phyloP scores from a whole-genome alignment of 2,113 vertebrate species.

The Columbina picui region DNA sequence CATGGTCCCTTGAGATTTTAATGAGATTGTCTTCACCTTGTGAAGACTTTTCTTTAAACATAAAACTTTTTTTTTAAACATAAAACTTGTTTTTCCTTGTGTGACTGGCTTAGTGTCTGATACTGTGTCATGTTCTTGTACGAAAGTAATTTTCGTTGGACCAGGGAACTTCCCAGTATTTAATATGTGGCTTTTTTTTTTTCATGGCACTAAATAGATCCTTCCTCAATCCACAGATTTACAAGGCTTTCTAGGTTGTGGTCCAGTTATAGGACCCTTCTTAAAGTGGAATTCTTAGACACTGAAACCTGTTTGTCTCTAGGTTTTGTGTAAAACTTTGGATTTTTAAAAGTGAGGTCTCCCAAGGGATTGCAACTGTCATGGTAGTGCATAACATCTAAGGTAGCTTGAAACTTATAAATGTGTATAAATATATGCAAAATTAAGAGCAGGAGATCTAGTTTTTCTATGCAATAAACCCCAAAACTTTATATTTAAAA shows the following conservation, averaged over 20 bases:
- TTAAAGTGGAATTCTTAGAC: background rate
- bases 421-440: background rate
- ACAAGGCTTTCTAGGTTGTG: background rate
- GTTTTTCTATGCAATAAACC: background rate
- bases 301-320: background rate
- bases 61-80: background rate
- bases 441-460: background rate
- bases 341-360: background rate
- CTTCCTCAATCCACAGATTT: background rate
- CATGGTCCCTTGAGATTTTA: background rate
- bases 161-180: background rate
- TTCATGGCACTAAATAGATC: background rate
- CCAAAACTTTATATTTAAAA: background rate
- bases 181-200: background rate
- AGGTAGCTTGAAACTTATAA: background rate
- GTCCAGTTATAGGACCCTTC: background rate
- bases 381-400: background rate
- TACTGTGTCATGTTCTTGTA: background rate
- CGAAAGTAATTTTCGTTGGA: background rate
- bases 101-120: background rate
- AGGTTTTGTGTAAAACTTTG: background rate
- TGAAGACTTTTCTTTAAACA: background rate
- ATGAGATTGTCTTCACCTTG: background rate
- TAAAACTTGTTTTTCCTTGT: background rate
- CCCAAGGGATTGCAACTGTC: background rate